Conservation (phyloP, 92 coral and sea anemone species). For the Scolanthus callimorphus region DNA sequence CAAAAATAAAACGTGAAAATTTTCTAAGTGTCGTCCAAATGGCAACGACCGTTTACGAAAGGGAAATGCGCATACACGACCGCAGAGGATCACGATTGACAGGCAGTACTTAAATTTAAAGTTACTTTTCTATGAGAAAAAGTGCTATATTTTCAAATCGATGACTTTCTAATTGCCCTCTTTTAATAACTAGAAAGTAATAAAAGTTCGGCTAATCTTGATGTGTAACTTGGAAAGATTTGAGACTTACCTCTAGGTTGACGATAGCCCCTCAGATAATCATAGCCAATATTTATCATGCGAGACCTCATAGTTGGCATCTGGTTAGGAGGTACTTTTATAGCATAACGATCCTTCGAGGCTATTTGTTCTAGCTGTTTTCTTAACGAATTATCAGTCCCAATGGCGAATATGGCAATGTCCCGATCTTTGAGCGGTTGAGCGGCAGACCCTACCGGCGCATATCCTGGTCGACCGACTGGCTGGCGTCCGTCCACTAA, state of each 20-base stretch:
- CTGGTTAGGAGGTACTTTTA: slow-evolving; percentile 22
- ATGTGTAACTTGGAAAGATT: too few relatives aligned
- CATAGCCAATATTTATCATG: slow-evolving; percentile 30
- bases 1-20: too few relatives aligned
- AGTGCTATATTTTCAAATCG: too few relatives aligned
- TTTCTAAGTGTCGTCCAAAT: too few relatives aligned
- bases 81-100: too few relatives aligned
- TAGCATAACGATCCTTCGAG: slow-evolving; percentile 27
- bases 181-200: too few relatives aligned
- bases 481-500: slow-evolving; percentile 43
- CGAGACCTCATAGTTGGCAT: slow-evolving; percentile 22
- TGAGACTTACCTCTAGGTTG: slow-evolving; percentile 48
- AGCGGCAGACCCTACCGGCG: slow-evolving; percentile 26
- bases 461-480: slow-evolving; percentile 17
- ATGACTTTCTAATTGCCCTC: too few relatives aligned
- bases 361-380: slow-evolving; percentile 46
- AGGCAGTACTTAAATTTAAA: too few relatives aligned
- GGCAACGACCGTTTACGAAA: too few relatives aligned
- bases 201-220: too few relatives aligned
- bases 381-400: slow-evolving; percentile 28
- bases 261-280: slow-evolving; percentile 23
- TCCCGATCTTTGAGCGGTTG: slow-evolving; percentile 44
- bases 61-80: too few relatives aligned
- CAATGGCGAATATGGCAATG: slow-evolving; percentile 48
- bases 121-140: too few relatives aligned